A percentile compares a stretch with the other conserved stretches of the same genome.
Evolutionary conservation across 2,113 vertebrate genomes (phyloP).

Genomic region (Pomatostomus ruficeps): DNA sequence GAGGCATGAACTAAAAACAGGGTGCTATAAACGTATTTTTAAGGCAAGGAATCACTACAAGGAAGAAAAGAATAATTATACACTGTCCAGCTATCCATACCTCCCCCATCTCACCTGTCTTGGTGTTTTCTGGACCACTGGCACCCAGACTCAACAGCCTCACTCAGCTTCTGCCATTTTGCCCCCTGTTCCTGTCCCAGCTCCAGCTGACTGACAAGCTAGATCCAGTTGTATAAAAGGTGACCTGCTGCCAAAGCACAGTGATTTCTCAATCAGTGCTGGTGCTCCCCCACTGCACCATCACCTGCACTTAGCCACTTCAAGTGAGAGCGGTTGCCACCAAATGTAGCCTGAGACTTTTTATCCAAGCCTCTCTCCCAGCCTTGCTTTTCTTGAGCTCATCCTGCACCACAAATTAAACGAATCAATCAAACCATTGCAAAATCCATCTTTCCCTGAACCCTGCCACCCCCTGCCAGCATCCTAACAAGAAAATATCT

Average conservation of each 20-base stretch:
- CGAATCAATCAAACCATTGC: neutral
- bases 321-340: neutral
- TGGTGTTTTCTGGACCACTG: neutral
- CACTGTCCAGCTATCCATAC: neutral
- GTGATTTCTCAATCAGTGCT: accelerated
- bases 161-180: neutral
- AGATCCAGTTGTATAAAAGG: neutral
- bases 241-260: neutral
- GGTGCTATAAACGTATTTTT: neutral
- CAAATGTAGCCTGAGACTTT: neutral
- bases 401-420: neutral
- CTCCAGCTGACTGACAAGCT: neutral
- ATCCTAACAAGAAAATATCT: neutral
- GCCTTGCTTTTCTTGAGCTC: neutral
- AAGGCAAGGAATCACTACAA: neutral
- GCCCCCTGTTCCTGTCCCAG: neutral
- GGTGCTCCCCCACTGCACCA: neutral
- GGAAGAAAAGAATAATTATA: neutral
- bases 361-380: neutral
- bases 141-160: neutral
- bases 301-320: neutral
- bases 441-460: neutral
- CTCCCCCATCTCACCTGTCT: no score
- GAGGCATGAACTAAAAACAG: neutral
- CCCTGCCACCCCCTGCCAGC: neutral